Conservation (phyloP, 2,113 vertebrate genomes). For the Alligator sinensis region DNA sequence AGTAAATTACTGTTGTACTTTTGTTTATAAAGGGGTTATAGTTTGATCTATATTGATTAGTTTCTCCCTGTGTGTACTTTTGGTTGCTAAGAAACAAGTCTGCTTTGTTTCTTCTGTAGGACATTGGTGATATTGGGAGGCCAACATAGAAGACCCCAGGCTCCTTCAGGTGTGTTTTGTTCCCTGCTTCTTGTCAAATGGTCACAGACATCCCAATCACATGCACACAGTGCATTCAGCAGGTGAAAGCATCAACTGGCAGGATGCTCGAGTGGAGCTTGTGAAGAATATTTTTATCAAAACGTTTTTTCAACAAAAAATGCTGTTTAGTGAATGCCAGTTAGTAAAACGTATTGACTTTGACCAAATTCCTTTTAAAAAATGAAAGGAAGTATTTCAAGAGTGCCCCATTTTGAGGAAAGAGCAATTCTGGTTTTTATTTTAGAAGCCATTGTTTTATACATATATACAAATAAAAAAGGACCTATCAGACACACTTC, state of each 20-base stretch:
- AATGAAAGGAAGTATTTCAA: not conserved
- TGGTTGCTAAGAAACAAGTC: conserved; percentile 57
- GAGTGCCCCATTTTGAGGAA: not conserved
- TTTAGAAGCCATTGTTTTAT: no score
- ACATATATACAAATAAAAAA: no score
- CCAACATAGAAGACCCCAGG: not conserved
- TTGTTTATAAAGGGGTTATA: conserved; percentile 55
- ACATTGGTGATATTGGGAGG: conserved; percentile 1
- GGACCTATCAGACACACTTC: not conserved
- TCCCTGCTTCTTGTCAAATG: not conserved
- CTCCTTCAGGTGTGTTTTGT: not conserved
- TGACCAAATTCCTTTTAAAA: not conserved
- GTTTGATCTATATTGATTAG: conserved; percentile 40
- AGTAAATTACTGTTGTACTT: conserved; percentile 69
- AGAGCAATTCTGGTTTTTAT: no score
- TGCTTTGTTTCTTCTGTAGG: conserved; percentile 34
- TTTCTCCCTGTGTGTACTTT: conserved; percentile 15
- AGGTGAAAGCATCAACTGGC: not conserved
- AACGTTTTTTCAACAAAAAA: not conserved
- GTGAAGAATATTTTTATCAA: not conserved
- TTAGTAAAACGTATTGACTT: not conserved
- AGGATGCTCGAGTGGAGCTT: not conserved
- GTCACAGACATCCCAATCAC: not conserved
- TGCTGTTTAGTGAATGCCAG: not conserved
- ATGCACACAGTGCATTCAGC: not conserved